A percentile compares a stretch with the other conserved stretches of the same genome.
Evolutionary conservation across 2,888 invertebrate genomes (phyloP).

Genomic region (Drosophila borborema): DNA sequence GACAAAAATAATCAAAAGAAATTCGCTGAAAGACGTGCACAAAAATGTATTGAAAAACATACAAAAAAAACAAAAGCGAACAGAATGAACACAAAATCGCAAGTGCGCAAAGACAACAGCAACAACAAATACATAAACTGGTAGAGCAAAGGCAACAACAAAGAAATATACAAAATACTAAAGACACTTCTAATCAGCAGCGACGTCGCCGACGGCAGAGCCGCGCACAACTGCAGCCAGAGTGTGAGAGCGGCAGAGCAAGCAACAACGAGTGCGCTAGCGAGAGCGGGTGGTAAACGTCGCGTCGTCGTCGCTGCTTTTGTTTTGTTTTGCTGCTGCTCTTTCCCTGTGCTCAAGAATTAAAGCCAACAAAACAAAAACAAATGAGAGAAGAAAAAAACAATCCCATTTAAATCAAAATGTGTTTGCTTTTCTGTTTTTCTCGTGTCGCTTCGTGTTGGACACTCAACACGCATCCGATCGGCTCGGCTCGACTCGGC

Average conservation of each 20-base stretch:
- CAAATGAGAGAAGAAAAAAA: constrained; percentile 39
- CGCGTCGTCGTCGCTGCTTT: constrained; percentile 30
- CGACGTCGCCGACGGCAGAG: constrained; percentile 21
- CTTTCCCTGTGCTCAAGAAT: constrained; percentile 44
- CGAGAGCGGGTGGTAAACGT: constrained; percentile 8
- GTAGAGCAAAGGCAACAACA: constrained; percentile 15
- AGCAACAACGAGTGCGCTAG: constrained; percentile 20
- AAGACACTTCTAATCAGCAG: constrained; percentile 65
- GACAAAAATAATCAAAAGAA: constrained; percentile 73
- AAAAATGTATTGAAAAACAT: constrained; percentile 74
- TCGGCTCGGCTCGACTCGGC: constrained; percentile 26
- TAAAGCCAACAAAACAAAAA: constrained; percentile 36
- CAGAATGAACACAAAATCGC: constrained; percentile 34
- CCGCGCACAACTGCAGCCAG: constrained; percentile 20
- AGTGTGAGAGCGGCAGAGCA: constrained; percentile 28
- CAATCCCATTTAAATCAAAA: constrained; percentile 79
- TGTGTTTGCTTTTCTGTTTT: constrained; percentile 61
- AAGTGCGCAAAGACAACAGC: constrained; percentile 43
- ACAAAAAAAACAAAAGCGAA: constrained; percentile 56
- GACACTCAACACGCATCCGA: constrained; percentile 9
- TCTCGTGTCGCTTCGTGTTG: constrained; percentile 15
- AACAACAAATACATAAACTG: constrained; percentile 17
- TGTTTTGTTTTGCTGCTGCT: constrained; percentile 40
- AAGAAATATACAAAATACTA: constrained; percentile 34
- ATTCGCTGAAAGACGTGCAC: constrained; percentile 69